A percentile compares a stretch with the other conserved stretches of the same genome.
These are phyloP conservation scores for Psittacula derbiana DNA, from an alignment of 2,797 vertebrate species.

Conservation along the genomic window DNA sequence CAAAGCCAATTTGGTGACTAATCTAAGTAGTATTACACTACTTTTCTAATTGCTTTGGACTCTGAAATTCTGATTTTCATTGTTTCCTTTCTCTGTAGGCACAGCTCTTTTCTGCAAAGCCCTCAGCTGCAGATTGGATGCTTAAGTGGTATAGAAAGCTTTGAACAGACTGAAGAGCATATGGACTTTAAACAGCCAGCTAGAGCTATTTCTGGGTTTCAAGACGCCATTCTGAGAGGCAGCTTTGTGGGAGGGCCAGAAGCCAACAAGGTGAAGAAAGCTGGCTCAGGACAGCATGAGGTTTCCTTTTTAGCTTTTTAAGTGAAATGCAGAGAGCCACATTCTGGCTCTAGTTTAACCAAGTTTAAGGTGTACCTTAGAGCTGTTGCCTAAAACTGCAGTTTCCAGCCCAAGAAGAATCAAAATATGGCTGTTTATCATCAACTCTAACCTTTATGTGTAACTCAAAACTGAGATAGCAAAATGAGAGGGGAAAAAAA, in stretches of 20 bases:
- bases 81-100: neutral
- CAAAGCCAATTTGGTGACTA: neutral
- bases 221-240: neutral
- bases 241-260: constrained; percentile 2
- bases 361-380: neutral
- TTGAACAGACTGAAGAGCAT: neutral
- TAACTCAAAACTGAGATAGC: constrained; percentile 24
- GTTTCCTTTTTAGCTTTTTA: neutral
- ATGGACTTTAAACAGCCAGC: neutral
- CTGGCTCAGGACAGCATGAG: neutral
- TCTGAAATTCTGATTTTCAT: neutral
- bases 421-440: constrained; percentile 34
- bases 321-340: neutral
- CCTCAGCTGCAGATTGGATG: neutral
- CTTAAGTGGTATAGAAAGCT: neutral
- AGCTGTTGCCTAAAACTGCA: neutral
- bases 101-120: neutral
- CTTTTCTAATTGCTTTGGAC: neutral
- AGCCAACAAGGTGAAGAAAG: constrained; percentile 12
- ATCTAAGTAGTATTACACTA: neutral
- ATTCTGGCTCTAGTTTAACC: neutral
- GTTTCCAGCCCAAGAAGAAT: constrained; percentile 21
- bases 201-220: neutral
- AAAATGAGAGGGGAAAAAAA: neutral
- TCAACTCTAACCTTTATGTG: neutral